Evolutionary conservation across 2,113 vertebrate species (phyloP).

Genomic region (Rostratula benghalensis): DNA sequence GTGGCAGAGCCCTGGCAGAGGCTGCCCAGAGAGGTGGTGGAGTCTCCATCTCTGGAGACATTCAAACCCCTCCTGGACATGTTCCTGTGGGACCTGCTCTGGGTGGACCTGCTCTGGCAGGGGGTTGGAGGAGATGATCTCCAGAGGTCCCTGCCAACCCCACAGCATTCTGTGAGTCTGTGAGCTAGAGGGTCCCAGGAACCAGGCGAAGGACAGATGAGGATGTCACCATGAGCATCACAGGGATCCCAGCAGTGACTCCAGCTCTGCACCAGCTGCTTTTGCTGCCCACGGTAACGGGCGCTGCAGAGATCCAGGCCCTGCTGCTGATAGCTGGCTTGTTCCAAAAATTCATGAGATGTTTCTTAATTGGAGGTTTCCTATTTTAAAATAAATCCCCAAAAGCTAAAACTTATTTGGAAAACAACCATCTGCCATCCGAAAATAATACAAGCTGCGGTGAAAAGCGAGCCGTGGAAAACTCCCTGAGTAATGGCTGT

Average conservation of each 20-base stretch:
- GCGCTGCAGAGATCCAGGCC: rapidly evolving
- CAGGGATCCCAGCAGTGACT: rapidly evolving
- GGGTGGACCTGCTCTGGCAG: too few species aligned
- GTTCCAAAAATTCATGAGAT: background rate
- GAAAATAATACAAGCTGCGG: background rate
- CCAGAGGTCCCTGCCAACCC: too few species aligned
- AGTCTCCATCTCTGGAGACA: too few species aligned
- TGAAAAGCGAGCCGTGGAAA: background rate
- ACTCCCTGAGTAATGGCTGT: background rate
- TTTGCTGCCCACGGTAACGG: background rate
- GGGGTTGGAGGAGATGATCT: too few species aligned
- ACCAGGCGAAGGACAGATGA: background rate
- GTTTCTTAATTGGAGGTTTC: background rate
- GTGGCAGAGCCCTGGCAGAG: too few species aligned
- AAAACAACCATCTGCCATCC: background rate
- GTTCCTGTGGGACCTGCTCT: too few species aligned
- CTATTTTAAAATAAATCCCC: background rate
- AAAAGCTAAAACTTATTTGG: background rate
- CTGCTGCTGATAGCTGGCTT: rapidly evolving
- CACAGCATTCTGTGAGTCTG: too few species aligned
- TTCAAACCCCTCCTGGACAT: too few species aligned
- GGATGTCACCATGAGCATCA: rapidly evolving
- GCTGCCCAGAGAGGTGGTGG: too few species aligned
- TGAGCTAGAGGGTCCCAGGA: background rate
- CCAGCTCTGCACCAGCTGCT: background rate